These are phyloP conservation scores for Pachycephus smyrnensis DNA, from an alignment of 2,888 invertebrate species.

Conservation along the genomic window DNA sequence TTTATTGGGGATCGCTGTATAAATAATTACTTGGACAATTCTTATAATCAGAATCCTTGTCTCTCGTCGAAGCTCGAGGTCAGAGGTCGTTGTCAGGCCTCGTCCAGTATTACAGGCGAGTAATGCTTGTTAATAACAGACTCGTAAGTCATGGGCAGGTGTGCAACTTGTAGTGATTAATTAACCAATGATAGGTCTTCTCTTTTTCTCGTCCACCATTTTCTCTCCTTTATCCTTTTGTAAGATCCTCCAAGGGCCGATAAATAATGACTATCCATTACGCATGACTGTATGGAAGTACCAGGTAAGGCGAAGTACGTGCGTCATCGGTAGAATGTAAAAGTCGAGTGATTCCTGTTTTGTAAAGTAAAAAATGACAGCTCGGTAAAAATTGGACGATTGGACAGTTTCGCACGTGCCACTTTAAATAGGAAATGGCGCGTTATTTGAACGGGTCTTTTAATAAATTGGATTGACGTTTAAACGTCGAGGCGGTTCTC, in stretches of 20 bases:
- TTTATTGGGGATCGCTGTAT: not conserved
- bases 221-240: not conserved
- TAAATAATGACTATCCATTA: not conserved
- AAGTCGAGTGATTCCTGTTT: not conserved
- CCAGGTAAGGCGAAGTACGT: too few relatives aligned
- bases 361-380: not conserved
- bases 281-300: too few relatives aligned
- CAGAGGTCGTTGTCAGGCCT: not conserved
- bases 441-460: not conserved
- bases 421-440: not conserved
- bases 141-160: constrained; percentile 46
- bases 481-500: constrained; percentile 7
- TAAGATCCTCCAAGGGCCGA: not conserved
- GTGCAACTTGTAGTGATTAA: constrained; percentile 48
- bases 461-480: not conserved
- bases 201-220: not conserved
- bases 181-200: constrained; percentile 50
- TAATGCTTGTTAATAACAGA: constrained; percentile 53
- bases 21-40: not conserved
- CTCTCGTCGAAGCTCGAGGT: not conserved
- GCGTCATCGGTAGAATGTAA: too few relatives aligned
- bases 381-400: not conserved
- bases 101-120: constrained; percentile 20
- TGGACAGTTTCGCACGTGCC: not conserved
- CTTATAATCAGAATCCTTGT: too few relatives aligned